Evolutionary conservation across 2,888 invertebrate species (phyloP), one percentile per base, ranked within the genome.

Genomic region (Mesodorylaimus sp.): DNA sequence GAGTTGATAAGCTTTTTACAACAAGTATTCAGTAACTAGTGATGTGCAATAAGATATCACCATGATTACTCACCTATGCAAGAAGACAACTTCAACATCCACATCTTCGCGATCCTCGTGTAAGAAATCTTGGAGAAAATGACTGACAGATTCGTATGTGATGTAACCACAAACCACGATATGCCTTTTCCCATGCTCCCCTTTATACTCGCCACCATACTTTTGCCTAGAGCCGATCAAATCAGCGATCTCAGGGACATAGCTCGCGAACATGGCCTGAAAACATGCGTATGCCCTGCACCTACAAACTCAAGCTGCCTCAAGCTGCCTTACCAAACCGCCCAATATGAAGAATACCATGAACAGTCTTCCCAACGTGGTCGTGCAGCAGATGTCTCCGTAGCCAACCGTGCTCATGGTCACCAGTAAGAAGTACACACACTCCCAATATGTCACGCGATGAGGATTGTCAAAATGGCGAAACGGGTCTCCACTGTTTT

Each of bases 141-240:
- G 97, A 66, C 91, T 91, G 63, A 99, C 97, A 61, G 95, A 95
- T 74, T 97, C 95, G 75, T 91, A 97, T 59, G 97, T 99, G 74
- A 99, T 99, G 75, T 99, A 95, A 64, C 97, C 97, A 77, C 97
- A 99, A 66, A 99, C 93, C 68, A 99, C 93, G 73, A 99, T 97
- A 77, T 97, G 97, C 79, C 89, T 88, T 84, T 89, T 89, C 79
- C 93, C 93, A 78, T 88, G 85, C 80, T 95, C 95, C 79, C 93
- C 93, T 83, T 79, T 88, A 82, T 91, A 95, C 74, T 86, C 83
- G 77, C 95, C 95, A 77, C 89, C 89, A 79, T 93, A 95, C 79
- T 93, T 91, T 79, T 88, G 85, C 74, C 93, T 83, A 78, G 89
- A 88, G 76, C 93, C 91, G 75, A 95, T 84, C 77, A 95, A 83